Conservation (phyloP, 1,140 invertebrate genomes). For the Drosophila lacertosa region DNA sequence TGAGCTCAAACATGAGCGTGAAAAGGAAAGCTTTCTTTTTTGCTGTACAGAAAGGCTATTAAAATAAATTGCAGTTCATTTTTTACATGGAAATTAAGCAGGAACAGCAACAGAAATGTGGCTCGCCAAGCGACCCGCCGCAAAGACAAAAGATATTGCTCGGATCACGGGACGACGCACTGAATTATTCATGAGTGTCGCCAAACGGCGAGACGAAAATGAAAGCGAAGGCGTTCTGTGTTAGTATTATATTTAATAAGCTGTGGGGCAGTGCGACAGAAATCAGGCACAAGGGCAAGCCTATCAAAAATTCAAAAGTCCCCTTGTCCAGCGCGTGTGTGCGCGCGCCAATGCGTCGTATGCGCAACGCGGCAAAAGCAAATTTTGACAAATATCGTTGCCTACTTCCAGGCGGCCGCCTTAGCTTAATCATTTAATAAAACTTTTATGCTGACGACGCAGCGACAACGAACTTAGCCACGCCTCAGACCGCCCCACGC, state of each 20-base stretch:
- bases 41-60: slow-evolving; percentile 67
- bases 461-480: slow-evolving; percentile 12
- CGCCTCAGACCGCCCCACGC: slow-evolving; percentile 15
- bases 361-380: slow-evolving; percentile 15
- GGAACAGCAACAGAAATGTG: slow-evolving; percentile 23
- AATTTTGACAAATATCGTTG: slow-evolving; percentile 74
- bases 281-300: slow-evolving; percentile 64
- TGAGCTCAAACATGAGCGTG: slow-evolving; percentile 46
- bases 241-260: slow-evolving; percentile 79
- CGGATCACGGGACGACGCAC: slow-evolving; percentile 68
- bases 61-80: slow-evolving; percentile 80
- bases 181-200: slow-evolving; percentile 78
- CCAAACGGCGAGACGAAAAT: slow-evolving; percentile 24
- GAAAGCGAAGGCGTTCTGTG: slow-evolving; percentile 30
- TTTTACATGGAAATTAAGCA: slow-evolving; percentile 73
- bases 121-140: slow-evolving; percentile 34
- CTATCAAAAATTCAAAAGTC: slow-evolving; percentile 79
- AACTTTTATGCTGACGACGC: slow-evolving; percentile 75
- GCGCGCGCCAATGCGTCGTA: slow-evolving; percentile 6
- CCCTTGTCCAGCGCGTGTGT: slow-evolving; percentile 13
- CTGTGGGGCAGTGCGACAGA: slow-evolving; percentile 18
- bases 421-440: slow-evolving; percentile 81
- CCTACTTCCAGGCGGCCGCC: slow-evolving; percentile 52
- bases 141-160: slow-evolving; percentile 49
- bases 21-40: slow-evolving; percentile 53